Percentiles rank a stretch among this genome's conserved stretches.
These are phyloP conservation scores for Bombus difficillimus DNA, from an alignment of 1,140 invertebrate species.

Conservation along the genomic window DNA sequence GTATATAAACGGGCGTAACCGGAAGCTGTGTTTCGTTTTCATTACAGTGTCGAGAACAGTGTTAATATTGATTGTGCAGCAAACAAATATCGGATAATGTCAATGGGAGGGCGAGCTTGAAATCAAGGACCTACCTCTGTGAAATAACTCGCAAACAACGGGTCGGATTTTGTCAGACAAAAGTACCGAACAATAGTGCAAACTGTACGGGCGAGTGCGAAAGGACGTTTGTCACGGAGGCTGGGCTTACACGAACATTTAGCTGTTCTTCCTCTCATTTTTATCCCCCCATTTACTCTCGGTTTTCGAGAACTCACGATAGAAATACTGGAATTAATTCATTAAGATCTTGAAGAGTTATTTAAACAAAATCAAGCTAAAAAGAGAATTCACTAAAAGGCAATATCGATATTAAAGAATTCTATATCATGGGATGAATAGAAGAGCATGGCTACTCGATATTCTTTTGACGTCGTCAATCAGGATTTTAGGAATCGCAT, in stretches of 20 bases:
- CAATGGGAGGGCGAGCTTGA: background rate
- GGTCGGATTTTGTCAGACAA: constrained; percentile 2
- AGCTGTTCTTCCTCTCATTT: background rate
- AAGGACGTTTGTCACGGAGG: background rate
- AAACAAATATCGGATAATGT: constrained; percentile 50
- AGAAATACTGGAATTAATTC: too few relatives aligned
- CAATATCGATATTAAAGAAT: background rate
- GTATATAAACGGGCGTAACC: background rate
- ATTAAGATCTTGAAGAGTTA: background rate
- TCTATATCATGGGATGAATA: background rate
- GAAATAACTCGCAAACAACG: constrained; percentile 10
- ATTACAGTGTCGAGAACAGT: constrained; percentile 41
- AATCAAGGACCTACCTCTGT: constrained; percentile 19
- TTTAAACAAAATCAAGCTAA: background rate
- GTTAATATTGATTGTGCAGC: constrained; percentile 60
- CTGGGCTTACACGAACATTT: background rate
- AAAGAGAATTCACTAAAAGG: too few relatives aligned
- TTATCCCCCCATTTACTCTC: background rate
- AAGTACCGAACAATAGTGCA: constrained; percentile 6
- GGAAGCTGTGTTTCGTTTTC: constrained; percentile 34
- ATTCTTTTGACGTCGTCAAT: background rate
- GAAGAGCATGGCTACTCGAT: background rate
- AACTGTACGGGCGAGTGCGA: background rate
- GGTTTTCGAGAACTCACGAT: too few relatives aligned
- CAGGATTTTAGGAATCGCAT: too few relatives aligned